Evolutionary conservation across 92 coral and sea anemone species (phyloP).

Genomic region (Epizoanthus illoricatus): DNA sequence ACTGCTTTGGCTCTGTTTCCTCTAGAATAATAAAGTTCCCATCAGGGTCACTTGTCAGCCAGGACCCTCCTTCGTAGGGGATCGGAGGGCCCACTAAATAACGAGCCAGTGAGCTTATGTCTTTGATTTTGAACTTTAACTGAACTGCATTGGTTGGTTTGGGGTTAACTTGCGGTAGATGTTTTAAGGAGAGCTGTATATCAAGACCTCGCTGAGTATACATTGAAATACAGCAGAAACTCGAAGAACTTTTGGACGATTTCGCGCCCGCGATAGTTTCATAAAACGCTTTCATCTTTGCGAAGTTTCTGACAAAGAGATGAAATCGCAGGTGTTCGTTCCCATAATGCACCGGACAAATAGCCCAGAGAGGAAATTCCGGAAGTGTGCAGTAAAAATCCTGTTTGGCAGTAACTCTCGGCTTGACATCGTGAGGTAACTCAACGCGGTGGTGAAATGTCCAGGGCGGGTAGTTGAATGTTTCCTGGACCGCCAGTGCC

Average conservation of each 20-base stretch:
- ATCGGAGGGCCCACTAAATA: slow-evolving; percentile 61
- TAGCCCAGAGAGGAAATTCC: slow-evolving; percentile 83
- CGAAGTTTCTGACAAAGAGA: slow-evolving; percentile 70
- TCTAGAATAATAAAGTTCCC: slow-evolving; percentile 81
- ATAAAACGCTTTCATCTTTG: slow-evolving; percentile 76
- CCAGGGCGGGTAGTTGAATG: slow-evolving; percentile 73
- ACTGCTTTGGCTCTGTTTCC: slow-evolving; percentile 49
- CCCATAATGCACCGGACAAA: slow-evolving; percentile 94
- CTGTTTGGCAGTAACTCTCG: slow-evolving; percentile 79
- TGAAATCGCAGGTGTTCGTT: slow-evolving; percentile 93
- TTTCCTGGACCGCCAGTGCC: slow-evolving; percentile 62
- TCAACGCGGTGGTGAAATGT: slow-evolving; percentile 85
- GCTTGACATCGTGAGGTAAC: slow-evolving; percentile 62
- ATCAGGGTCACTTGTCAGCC: slow-evolving; percentile 89
- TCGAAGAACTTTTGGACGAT: slow-evolving; percentile 67
- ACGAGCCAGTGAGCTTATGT: slow-evolving; percentile 58
- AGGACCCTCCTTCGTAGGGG: slow-evolving; percentile 56
- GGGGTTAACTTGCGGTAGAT: slow-evolving; percentile 67
- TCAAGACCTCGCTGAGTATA: slow-evolving; percentile 80
- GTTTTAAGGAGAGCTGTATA: slow-evolving; percentile 84
- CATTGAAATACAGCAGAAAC: slow-evolving; percentile 77
- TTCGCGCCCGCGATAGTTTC: slow-evolving; percentile 68
- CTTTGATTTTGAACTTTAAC: slow-evolving; percentile 68
- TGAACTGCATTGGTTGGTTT: slow-evolving; percentile 58
- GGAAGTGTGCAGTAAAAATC: slow-evolving; percentile 78